A percentile compares a stretch with the other conserved stretches of the same genome.
Evolutionary conservation across 1,140 invertebrate species (phyloP).

Genomic region (Amphibalanus amphitrite): DNA sequence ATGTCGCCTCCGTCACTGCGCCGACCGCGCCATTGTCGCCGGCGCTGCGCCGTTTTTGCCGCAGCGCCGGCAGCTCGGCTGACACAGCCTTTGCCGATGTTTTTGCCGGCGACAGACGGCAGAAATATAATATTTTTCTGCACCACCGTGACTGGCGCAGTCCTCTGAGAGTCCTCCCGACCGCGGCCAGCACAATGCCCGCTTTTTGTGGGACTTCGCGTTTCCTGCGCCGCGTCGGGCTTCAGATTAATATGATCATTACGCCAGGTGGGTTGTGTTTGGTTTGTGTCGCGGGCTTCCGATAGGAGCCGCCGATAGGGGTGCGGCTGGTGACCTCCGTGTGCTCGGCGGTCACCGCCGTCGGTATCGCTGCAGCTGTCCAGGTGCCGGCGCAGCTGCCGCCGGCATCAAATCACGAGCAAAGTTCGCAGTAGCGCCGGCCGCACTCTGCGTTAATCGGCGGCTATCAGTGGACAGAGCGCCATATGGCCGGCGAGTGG

Average conservation of each 20-base stretch:
- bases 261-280: not conserved
- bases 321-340: no score
- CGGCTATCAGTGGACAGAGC: no score
- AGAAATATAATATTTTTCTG: not conserved
- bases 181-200: not conserved
- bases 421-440: no score
- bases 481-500: no score
- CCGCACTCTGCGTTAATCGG: no score
- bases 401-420: no score
- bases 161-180: not conserved
- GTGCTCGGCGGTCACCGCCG: no score
- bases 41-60: not conserved
- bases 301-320: not conserved
- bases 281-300: not conserved
- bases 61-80: not conserved
- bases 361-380: no score
- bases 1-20: not conserved
- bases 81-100: not conserved
- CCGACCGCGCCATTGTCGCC: not conserved
- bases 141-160: not conserved
- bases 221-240: not conserved
- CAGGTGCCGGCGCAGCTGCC: no score
- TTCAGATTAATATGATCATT: constrained; percentile 2
- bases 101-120: not conserved
- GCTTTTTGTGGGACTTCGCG: not conserved